phyloP scores from a whole-genome alignment of 2,113 vertebrate species.

The Cervus canadensis region DNA sequence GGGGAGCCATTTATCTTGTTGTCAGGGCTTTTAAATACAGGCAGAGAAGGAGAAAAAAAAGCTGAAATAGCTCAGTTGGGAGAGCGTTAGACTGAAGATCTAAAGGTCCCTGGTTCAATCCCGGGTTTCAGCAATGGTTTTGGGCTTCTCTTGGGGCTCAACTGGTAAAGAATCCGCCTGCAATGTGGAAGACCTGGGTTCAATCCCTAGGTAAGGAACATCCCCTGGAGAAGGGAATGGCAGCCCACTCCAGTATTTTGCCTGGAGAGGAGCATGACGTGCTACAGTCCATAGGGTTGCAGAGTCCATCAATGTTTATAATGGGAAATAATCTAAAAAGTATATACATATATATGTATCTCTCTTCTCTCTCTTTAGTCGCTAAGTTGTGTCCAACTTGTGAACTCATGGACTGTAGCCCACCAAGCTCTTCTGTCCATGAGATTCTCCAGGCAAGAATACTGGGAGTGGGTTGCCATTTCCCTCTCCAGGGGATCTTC shows the following conservation, averaged over 20 bases:
- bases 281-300: not conserved
- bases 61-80: constrained; percentile 68
- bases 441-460: not conserved
- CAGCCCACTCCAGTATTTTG: not conserved
- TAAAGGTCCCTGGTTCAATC: constrained; percentile 72
- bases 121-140: constrained; percentile 54
- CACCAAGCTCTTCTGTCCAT: not conserved
- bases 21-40: too few relatives aligned
- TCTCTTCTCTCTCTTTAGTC: not conserved
- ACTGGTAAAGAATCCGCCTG: not conserved
- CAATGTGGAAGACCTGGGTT: fast-evolving
- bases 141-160: not conserved
- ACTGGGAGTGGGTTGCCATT: not conserved
- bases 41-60: not conserved
- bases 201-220: not conserved
- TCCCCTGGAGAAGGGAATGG: not conserved
- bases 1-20: too few relatives aligned
- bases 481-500: not conserved
- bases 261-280: not conserved
- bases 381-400: not conserved
- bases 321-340: not conserved
- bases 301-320: too few relatives aligned
- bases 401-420: not conserved
- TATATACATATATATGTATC: not conserved
- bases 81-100: constrained; percentile 67